phyloP scores from a whole-genome alignment of 2,113 vertebrate species.

The Crotalus tigris region DNA sequence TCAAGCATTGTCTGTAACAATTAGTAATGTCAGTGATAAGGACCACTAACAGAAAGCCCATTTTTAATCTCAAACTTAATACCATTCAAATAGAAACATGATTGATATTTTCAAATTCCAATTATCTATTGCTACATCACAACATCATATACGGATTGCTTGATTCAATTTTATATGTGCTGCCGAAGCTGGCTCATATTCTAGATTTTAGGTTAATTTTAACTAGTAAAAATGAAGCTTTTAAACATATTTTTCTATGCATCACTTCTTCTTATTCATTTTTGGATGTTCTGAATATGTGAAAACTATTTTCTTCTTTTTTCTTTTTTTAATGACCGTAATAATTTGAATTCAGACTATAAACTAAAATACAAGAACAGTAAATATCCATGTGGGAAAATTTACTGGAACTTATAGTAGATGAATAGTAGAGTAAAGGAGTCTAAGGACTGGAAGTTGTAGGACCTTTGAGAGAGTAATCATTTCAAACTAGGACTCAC shows the following conservation, averaged over 20 bases:
- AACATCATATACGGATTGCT: neutral
- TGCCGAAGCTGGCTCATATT: no score
- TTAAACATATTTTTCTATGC: no score
- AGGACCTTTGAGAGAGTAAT: no score
- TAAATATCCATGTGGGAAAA: fast-evolving
- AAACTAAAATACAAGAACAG: neutral
- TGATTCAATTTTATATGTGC: neutral
- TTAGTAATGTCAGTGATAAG: neutral
- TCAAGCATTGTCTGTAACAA: slow-evolving; percentile 5
- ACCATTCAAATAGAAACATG: slow-evolving; percentile 31
- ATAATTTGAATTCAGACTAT: neutral
- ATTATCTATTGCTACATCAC: neutral
- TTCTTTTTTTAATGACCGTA: no score
- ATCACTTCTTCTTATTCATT: no score
- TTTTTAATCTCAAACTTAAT: slow-evolving; percentile 34
- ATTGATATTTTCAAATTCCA: slow-evolving; percentile 27
- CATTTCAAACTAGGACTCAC: no score
- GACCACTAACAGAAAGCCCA: slow-evolving; percentile 19
- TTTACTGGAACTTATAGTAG: neutral
- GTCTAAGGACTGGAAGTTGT: no score
- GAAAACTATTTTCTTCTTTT: no score
- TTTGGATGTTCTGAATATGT: no score
- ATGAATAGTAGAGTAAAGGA: neutral
- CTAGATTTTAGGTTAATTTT: no score
- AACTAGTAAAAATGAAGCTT: no score